Base-by-base conservation (phyloP, 2,888 invertebrate species). In the Camponotus fellah region DNA sequence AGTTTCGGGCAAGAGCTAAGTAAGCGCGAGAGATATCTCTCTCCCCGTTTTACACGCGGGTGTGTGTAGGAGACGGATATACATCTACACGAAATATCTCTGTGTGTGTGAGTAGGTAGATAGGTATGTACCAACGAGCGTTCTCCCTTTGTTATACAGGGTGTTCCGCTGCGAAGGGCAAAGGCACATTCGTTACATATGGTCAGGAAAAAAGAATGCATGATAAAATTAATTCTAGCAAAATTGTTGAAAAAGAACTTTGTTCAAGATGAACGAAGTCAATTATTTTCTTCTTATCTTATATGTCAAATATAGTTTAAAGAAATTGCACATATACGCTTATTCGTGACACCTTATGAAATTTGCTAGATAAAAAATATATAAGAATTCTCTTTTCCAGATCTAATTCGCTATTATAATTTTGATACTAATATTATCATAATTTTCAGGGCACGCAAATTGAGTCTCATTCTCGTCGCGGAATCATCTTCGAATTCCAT, bases 1-100 rank as follows among this genome's bases (percentile, higher is more conserved):
- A 85, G 83, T 86, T 79, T 87, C 82, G 86, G 85, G 65, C 71
- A 79, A 68, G 62, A 68, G 85, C 85, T 87, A 75, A 90, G 87
- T 86, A 91, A 89, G 86, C 85, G 87, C 53, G 53, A 8, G 53
- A 88, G 85, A 89, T 88, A 82, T 80, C 64, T 82, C 46, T 49
- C 69, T 68, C 43, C 64, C 72, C 66, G n/a, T 69, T 56, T 43
- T 46, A 21, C 10, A 62, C 82, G 64, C 46, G 34, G 6, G 49
- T 71, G 40, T 65, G 64, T 76, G 32, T 56, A 37, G 65, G 76
- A 69, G 72, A 82, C 49, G 32, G 17, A 79, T 60, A 37, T 76
- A 76, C 75, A 37, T 77, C 53, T 66, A 66, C 74, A 64, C 49
- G 65, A 82, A 53, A 53, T 53, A 53, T 53, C n/a, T 53, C n/a